Evolutionary conservation across 2,888 invertebrate genomes (phyloP).

Genomic region (Pharmacophagus antenor): DNA sequence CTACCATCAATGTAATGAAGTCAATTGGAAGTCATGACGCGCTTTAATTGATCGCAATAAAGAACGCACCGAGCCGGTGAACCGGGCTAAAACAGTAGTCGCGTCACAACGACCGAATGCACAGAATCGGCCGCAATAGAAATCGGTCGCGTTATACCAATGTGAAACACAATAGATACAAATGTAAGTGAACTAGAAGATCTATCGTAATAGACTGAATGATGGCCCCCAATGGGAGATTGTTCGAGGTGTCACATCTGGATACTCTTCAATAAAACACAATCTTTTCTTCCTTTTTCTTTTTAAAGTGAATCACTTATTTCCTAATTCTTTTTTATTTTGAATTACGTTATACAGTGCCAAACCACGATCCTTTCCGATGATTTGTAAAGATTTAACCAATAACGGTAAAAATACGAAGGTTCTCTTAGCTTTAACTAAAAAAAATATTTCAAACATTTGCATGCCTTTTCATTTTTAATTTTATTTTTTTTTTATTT

Average conservation of each 20-base stretch:
- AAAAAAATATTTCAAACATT: no score
- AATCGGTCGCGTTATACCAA: conserved; percentile 13
- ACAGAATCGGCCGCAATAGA: not conserved
- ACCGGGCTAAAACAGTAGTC: not conserved
- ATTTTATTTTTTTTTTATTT: no score
- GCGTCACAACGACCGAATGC: not conserved
- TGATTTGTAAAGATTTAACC: no score
- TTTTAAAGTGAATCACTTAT: no score
- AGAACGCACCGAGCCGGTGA: conserved; percentile 36
- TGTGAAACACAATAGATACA: conserved; percentile 19
- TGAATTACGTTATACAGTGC: no score
- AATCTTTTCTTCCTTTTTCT: not conserved
- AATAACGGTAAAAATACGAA: no score
- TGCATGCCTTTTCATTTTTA: no score
- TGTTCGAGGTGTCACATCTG: conserved; percentile 6
- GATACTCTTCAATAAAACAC: not conserved
- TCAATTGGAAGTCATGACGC: conserved; percentile 67
- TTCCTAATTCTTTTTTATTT: no score
- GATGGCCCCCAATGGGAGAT: not conserved
- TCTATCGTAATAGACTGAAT: conserved; percentile 19
- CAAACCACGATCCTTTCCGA: no score
- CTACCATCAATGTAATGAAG: conserved; percentile 48
- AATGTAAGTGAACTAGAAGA: conserved; percentile 15
- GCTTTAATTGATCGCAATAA: conserved; percentile 67
- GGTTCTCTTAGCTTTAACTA: no score